These are phyloP conservation scores for Aphis gossypii DNA, from an alignment of 1,140 invertebrate species.

Conservation along the genomic window DNA sequence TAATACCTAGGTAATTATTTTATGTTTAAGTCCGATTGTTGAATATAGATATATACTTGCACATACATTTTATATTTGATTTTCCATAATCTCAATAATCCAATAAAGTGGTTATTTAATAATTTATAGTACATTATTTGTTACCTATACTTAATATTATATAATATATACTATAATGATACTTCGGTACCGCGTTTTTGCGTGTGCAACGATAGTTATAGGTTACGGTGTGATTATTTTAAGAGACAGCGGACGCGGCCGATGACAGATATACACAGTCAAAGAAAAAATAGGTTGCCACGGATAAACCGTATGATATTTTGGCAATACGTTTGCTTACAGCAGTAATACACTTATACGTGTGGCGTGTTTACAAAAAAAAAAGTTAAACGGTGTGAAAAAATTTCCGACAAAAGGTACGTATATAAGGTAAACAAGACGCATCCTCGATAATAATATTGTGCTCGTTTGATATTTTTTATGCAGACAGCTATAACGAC, in stretches of 20 bases:
- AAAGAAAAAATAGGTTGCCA: not conserved
- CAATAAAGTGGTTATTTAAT: not conserved
- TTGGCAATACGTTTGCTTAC: not conserved
- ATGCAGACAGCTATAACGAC: not conserved
- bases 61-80: not conserved
- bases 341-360: not conserved
- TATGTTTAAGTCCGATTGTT: not conserved
- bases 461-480: not conserved
- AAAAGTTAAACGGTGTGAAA: not conserved
- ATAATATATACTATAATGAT: not conserved
- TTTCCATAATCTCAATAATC: not conserved
- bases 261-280: slow-evolving; percentile 15
- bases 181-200: not conserved
- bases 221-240: slow-evolving; percentile 7
- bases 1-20: not conserved
- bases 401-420: not conserved
- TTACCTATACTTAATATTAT: not conserved
- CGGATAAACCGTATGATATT: not conserved
- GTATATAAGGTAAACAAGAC: not conserved
- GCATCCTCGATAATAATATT: not conserved
- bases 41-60: not conserved
- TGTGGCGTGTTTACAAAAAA: not conserved
- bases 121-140: not conserved
- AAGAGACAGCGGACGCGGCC: not conserved
- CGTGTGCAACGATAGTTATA: not conserved